Conservation (phyloP, 2,113 vertebrate genomes). For the Nipponia nippon region DNA sequence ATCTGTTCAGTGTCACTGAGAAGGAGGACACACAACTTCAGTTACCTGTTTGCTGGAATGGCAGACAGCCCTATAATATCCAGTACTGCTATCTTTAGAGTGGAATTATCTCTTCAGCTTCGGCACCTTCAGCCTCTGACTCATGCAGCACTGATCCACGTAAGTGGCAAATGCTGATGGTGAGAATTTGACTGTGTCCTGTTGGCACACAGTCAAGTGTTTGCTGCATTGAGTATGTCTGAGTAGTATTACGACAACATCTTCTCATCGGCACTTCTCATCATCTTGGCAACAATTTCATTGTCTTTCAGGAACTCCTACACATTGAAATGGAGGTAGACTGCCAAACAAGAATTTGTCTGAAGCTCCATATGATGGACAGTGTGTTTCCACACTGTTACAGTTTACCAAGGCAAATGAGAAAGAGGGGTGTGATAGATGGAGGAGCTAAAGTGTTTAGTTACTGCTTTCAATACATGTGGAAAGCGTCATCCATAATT, state of each 20-base stretch:
- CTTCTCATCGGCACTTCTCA: background rate
- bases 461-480: background rate
- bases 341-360: background rate
- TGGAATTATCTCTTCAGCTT: background rate
- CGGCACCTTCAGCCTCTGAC: background rate
- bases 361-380: background rate
- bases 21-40: rapidly evolving
- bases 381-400: background rate
- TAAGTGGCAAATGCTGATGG: background rate
- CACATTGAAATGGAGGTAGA: background rate
- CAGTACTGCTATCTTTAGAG: background rate
- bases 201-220: background rate
- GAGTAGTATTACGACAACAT: background rate
- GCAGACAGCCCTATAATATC: background rate
- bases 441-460: background rate
- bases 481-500: background rate
- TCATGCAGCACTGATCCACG: background rate
- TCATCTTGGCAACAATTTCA: background rate
- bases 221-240: background rate
- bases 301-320: background rate
- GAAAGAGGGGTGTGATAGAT: background rate
- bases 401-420: background rate
- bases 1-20: background rate
- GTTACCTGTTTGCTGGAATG: background rate
- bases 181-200: background rate